Base-by-base conservation (phyloP, 2,797 vertebrate species). In the Etheostoma perlongum region DNA sequence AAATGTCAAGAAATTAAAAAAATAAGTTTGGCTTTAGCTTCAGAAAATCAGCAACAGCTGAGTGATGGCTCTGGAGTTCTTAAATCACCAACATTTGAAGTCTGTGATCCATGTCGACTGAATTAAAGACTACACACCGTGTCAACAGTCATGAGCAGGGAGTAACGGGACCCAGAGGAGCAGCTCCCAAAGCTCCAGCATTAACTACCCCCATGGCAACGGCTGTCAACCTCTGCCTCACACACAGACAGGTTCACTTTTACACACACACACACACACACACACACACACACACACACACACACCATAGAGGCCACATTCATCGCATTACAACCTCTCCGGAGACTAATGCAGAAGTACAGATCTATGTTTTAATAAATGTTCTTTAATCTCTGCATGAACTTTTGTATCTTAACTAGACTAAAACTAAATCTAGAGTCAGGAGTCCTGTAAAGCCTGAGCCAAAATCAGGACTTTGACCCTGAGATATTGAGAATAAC, bases 181-280 rank as follows among this genome's bases (percentile, higher is more conserved):
- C 73, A 59, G 78, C 83, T 79, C 79, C 83, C 79, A 77, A 53
- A 83, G 78, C 79, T 54, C 64, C 3, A n/a, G 78, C 27, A 53
- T 81, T 59, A 73, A 47, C 68, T 5, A 54, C 85, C 67, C 76
- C 76, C 72, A 83, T 85, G 81, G 81, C 76, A 78, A 86, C 73
- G 1, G 52, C 67, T 65, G 70, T 67, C 58, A 63, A 54, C 72
- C 61, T 48, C 55, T 62, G 4, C 18, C 33, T 44, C 23, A 62
- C 48, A 73, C 70, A 49, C 48, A 59, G n/a, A 64, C 47, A 59
- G 47, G 52, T 9, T 59, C 42, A 11, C 27, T 36, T 0, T 15
- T 54, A 72, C 64, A 49, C 15, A 55, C n/a, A 25, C 9, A 23
- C 15, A 67, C 61, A 58, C 9, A 40, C 25, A 51, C 27, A 51